Conservation (phyloP, 2,888 invertebrate genomes). For the Danaus chrysippus region DNA sequence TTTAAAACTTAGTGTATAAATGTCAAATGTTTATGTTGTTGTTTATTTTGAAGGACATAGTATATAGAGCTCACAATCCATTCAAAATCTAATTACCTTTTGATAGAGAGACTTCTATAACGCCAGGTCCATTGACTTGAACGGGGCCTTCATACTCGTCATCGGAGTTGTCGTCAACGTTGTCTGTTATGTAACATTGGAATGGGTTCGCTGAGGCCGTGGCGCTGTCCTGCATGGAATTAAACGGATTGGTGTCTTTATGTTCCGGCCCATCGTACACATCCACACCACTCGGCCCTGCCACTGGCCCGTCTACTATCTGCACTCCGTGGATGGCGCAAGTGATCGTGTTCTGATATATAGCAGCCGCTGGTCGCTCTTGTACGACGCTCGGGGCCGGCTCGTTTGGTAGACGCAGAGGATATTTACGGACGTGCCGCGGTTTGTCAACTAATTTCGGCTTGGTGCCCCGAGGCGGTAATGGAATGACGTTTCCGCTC, state of each 20-base stretch:
- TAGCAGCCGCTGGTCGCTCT: slow-evolving; percentile 33
- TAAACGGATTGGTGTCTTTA: slow-evolving; percentile 54
- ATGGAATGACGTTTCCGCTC: slow-evolving; percentile 52
- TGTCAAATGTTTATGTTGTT: no score
- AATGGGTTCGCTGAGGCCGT: slow-evolving; percentile 48
- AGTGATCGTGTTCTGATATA: slow-evolving; percentile 59
- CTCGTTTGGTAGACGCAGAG: slow-evolving; percentile 45
- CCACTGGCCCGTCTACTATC: neutral
- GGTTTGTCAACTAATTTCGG: slow-evolving; percentile 62
- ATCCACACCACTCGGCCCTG: slow-evolving; percentile 32
- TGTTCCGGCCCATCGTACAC: slow-evolving; percentile 46
- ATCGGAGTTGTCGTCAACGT: slow-evolving; percentile 14
- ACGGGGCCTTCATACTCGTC: slow-evolving; percentile 23
- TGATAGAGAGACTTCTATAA: slow-evolving; percentile 50
- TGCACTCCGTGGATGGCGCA: slow-evolving; percentile 26
- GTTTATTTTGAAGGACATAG: no score
- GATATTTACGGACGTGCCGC: slow-evolving; percentile 62
- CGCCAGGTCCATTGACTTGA: slow-evolving; percentile 34
- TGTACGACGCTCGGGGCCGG: slow-evolving; percentile 5
- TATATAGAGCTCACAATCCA: neutral
- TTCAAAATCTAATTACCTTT: slow-evolving; percentile 43
- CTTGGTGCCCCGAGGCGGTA: slow-evolving; percentile 60
- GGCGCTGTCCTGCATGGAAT: slow-evolving; percentile 14
- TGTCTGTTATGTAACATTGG: slow-evolving; percentile 36
- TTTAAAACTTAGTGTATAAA: no score